phyloP scores from a whole-genome alignment of 2,888 invertebrate species.

The Dicyrtoma fusca region DNA sequence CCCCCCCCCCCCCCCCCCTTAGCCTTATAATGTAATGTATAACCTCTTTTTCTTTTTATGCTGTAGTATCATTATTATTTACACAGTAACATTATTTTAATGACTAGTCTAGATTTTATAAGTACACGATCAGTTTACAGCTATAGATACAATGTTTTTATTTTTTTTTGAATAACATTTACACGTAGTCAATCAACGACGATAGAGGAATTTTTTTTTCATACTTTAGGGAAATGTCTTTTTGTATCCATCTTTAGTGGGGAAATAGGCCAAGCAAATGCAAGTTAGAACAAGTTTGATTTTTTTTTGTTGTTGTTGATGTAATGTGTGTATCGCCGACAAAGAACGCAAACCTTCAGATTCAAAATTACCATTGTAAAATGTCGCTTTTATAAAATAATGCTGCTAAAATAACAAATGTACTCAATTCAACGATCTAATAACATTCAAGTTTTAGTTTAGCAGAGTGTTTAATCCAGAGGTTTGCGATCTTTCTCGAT shows the following conservation, averaged over 20 bases:
- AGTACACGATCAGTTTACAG: slow-evolving; percentile 9
- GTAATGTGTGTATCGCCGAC: too few species aligned
- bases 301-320: neutral
- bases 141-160: slow-evolving; percentile 2
- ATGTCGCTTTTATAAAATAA: too few species aligned
- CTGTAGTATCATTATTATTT: neutral
- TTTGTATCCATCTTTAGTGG: slow-evolving; percentile 25
- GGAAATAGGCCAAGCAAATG: slow-evolving; percentile 34
- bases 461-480: too few species aligned
- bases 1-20: too few species aligned
- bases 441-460: too few species aligned
- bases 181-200: slow-evolving; percentile 16
- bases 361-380: too few species aligned
- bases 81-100: neutral
- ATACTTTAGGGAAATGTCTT: slow-evolving; percentile 21
- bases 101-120: slow-evolving; percentile 6
- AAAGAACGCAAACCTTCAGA: too few species aligned
- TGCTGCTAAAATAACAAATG: too few species aligned
- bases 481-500: too few species aligned
- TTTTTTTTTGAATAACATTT: slow-evolving; percentile 17
- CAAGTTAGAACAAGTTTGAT: slow-evolving; percentile 10
- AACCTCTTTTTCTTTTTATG: neutral
- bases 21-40: neutral
- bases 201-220: neutral
- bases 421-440: too few species aligned